Evolutionary conservation across 2,888 invertebrate genomes (phyloP).

Genomic region (Stegana nigrithorax): DNA sequence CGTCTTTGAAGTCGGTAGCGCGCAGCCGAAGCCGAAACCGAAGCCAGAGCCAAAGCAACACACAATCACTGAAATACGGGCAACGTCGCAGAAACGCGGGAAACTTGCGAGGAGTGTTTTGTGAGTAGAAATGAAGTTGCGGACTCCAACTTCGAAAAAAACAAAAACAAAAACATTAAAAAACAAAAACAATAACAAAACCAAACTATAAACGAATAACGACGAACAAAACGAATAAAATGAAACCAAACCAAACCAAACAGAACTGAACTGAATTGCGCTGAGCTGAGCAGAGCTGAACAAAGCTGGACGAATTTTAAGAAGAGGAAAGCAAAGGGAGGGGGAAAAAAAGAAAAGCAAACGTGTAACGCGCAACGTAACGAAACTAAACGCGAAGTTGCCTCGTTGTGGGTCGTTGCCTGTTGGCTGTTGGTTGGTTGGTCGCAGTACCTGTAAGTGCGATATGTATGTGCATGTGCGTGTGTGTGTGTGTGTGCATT

Average conservation of each 20-base stretch:
- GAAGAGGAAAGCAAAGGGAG: too few relatives aligned
- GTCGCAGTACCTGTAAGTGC: too few relatives aligned
- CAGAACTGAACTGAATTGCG: too few relatives aligned
- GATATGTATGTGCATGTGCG: slow-evolving; percentile 5
- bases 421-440: too few relatives aligned
- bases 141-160: slow-evolving; percentile 2
- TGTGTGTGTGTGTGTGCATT: slow-evolving; percentile 6
- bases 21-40: neutral
- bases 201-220: too few relatives aligned
- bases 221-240: neutral
- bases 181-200: too few relatives aligned
- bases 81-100: neutral
- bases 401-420: too few relatives aligned
- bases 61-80: neutral
- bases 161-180: slow-evolving; percentile 24
- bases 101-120: neutral
- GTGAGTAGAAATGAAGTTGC: neutral
- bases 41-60: slow-evolving; percentile 1
- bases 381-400: neutral
- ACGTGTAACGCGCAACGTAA: too few relatives aligned
- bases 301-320: too few relatives aligned
- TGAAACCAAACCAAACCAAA: neutral
- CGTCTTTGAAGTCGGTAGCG: slow-evolving; percentile 24
- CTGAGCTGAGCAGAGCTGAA: too few relatives aligned
- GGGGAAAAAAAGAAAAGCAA: too few relatives aligned